Evolutionary conservation across 2,113 vertebrate species (phyloP).

Genomic region (Chaetura pelagica): DNA sequence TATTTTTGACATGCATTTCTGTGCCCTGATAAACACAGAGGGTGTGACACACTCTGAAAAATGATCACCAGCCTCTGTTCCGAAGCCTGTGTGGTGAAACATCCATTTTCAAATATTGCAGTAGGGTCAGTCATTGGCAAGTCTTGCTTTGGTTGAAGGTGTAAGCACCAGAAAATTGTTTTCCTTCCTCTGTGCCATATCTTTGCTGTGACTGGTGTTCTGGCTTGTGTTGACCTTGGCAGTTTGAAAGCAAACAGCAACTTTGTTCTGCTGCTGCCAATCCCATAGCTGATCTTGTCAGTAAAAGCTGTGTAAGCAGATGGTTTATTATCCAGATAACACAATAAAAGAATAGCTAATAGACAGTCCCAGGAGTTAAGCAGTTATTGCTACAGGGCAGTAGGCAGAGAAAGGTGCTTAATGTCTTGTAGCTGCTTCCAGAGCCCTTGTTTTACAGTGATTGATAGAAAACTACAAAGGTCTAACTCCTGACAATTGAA

Average conservation of each 20-base stretch:
- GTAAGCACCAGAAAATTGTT: not conserved
- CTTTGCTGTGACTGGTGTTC: not conserved
- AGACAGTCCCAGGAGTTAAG: not conserved
- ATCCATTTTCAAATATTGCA: not conserved
- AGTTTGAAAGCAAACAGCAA: not conserved
- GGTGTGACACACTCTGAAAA: not conserved
- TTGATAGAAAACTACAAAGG: rapidly evolving
- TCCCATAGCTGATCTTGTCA: not conserved
- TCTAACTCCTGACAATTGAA: not conserved
- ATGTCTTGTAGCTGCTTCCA: not conserved
- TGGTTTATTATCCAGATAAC: conserved; percentile 29
- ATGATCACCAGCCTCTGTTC: not conserved
- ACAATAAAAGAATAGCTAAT: not conserved
- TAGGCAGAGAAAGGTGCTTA: not conserved
- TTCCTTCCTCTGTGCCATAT: not conserved
- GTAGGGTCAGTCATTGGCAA: not conserved
- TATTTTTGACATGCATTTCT: not conserved
- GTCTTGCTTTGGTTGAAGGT: not conserved
- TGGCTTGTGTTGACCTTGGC: not conserved
- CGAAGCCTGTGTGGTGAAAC: not conserved
- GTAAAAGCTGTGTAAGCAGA: not conserved
- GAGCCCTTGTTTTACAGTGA: not conserved
- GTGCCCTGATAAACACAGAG: not conserved
- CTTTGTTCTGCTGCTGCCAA: not conserved
- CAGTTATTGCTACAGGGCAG: not conserved